Conservation (phyloP, 2,797 vertebrate species). For the Gambelia wislizenii region DNA sequence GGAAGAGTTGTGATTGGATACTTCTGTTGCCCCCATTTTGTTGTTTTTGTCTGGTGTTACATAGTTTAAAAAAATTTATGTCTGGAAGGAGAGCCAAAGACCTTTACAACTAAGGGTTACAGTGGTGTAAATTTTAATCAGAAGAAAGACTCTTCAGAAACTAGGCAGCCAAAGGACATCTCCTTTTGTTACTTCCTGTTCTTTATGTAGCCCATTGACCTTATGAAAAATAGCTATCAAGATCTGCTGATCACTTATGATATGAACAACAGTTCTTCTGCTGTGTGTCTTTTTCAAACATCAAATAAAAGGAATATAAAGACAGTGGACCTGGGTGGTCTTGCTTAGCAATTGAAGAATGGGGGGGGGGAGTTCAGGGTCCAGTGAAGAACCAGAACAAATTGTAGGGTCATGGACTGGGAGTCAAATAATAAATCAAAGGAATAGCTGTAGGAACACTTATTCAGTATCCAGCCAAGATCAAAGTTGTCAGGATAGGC, state of each 20-base stretch:
- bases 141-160: constrained; percentile 3
- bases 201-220: not conserved
- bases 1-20: not conserved
- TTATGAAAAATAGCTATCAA: not conserved
- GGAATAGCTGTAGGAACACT: not conserved
- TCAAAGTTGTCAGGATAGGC: not conserved
- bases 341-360: not conserved
- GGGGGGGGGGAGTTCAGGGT: not conserved
- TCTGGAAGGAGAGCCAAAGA: not conserved
- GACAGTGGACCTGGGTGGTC: not conserved
- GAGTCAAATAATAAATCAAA: constrained; percentile 7
- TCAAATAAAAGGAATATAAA: not conserved
- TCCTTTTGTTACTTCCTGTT: not conserved
- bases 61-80: constrained; percentile 5
- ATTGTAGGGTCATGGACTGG: not conserved
- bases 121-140: constrained; percentile 2
- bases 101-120: constrained; percentile 16
- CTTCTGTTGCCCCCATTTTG: not conserved
- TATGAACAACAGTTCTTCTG: not conserved
- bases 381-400: not conserved
- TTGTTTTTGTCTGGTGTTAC: not conserved
- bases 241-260: not conserved
- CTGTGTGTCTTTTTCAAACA: not conserved
- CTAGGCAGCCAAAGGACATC: not conserved
- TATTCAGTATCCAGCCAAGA: not conserved